These are phyloP conservation scores for Bombus fervidus DNA, from an alignment of 1,140 invertebrate species.

Conservation along the genomic window DNA sequence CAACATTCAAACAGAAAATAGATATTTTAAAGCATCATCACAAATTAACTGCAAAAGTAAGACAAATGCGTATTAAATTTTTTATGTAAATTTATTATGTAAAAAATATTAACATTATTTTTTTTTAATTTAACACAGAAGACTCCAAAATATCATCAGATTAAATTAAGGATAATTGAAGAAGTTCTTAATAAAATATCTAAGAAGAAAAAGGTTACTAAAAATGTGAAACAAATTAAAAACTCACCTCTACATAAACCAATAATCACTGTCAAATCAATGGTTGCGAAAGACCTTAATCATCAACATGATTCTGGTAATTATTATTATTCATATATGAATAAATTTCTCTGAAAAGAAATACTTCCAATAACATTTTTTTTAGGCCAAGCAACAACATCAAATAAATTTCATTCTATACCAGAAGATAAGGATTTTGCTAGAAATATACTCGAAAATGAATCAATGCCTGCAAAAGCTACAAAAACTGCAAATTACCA, in stretches of 20 bases:
- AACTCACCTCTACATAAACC: constrained; percentile 76
- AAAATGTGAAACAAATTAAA: constrained; percentile 66
- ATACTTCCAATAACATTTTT: background rate
- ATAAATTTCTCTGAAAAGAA: background rate
- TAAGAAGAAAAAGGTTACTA: constrained; percentile 59
- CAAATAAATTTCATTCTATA: constrained; percentile 40
- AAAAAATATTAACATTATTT: background rate
- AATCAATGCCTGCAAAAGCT: background rate
- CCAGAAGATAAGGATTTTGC: constrained; percentile 22
- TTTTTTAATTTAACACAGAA: constrained; percentile 78
- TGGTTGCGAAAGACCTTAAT: constrained; percentile 82
- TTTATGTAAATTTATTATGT: background rate
- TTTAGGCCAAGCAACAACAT: constrained; percentile 28
- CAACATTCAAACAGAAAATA: constrained; percentile 82
- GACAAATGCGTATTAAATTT: background rate
- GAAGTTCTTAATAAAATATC: constrained; percentile 79
- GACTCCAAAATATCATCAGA: constrained; percentile 80
- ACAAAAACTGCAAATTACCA: background rate
- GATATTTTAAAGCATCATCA: constrained; percentile 82
- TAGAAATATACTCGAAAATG: background rate
- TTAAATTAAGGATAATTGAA: constrained; percentile 81
- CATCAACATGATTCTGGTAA: constrained; percentile 76
- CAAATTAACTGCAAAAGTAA: constrained; percentile 82
- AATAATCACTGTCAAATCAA: constrained; percentile 83
- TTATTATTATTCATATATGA: background rate